Evolutionary conservation across 2,888 invertebrate species (phyloP).

Genomic region (Xanthorhoe spadicearia): DNA sequence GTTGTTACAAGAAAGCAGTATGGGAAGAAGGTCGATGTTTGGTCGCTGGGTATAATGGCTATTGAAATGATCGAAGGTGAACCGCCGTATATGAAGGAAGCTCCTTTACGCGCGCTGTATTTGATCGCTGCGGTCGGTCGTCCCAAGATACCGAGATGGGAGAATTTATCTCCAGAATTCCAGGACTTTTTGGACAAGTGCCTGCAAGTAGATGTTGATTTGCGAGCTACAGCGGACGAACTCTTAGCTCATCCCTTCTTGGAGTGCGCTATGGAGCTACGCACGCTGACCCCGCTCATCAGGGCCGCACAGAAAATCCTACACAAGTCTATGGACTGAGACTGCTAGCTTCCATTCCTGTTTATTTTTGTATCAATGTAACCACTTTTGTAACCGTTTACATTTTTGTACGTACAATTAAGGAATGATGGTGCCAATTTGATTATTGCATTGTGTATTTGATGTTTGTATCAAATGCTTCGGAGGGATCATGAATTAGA

Average conservation of each 20-base stretch:
- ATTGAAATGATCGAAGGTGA: constrained; percentile 97
- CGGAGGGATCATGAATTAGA: constrained; percentile 29
- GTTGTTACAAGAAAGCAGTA: constrained; percentile 96
- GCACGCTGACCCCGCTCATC: constrained; percentile 94
- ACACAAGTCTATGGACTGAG: constrained; percentile 84
- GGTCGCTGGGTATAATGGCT: constrained; percentile 99
- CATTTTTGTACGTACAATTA: constrained; percentile 57
- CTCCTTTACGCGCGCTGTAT: constrained; percentile 95
- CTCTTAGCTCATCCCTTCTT: constrained; percentile 92
- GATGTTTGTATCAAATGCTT: constrained; percentile 26
- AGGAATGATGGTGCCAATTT: constrained; percentile 61
- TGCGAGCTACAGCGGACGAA: constrained; percentile 90
- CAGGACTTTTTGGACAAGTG: constrained; percentile 95
- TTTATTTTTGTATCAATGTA: constrained; percentile 54
- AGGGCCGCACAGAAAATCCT: constrained; percentile 95
- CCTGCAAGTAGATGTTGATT: constrained; percentile 92
- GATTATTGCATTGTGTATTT: constrained; percentile 20
- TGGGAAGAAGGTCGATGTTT: constrained; percentile 96
- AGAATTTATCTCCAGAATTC: constrained; percentile 90
- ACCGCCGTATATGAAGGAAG: constrained; percentile 98
- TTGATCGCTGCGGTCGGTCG: constrained; percentile 97
- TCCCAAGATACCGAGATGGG: constrained; percentile 94
- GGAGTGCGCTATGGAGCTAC: constrained; percentile 90
- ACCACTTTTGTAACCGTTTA: constrained; percentile 68
- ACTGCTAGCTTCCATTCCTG: constrained; percentile 63